Evolutionary conservation across 2,797 vertebrate genomes (phyloP).

Genomic region (Gila robusta): DNA sequence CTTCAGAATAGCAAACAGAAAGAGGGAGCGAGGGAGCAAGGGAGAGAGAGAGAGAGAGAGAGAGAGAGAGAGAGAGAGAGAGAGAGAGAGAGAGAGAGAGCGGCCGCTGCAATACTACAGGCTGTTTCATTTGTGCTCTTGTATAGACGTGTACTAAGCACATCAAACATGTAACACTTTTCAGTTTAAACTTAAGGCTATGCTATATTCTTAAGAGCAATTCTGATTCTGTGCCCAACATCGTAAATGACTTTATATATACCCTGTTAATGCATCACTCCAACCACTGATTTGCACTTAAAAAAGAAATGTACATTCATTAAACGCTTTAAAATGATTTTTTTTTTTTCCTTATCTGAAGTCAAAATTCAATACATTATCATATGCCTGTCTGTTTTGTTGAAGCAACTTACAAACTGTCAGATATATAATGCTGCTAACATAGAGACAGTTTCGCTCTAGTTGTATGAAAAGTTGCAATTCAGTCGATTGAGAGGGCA

Average conservation of each 20-base stretch:
- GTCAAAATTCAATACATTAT: neutral
- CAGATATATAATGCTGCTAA: neutral
- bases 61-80: neutral
- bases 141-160: slow-evolving; percentile 3
- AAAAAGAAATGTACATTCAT: neutral
- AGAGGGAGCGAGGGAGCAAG: neutral
- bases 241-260: neutral
- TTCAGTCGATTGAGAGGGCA: neutral
- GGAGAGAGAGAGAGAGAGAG: neutral
- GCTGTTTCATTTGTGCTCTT: neutral
- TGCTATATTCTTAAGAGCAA: neutral
- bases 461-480: slow-evolving; percentile 3
- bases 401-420: neutral
- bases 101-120: neutral
- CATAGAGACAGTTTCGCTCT: neutral
- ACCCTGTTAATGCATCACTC: neutral
- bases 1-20: neutral
- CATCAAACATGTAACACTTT: neutral
- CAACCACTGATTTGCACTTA: neutral
- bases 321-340: neutral
- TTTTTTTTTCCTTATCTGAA: too few species aligned
- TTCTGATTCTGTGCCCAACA: neutral
- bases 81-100: neutral
- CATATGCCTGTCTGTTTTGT: neutral
- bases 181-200: neutral